phyloP scores from a whole-genome alignment of 2,797 vertebrate genomes.

The Dendrocincla fuliginosa region DNA sequence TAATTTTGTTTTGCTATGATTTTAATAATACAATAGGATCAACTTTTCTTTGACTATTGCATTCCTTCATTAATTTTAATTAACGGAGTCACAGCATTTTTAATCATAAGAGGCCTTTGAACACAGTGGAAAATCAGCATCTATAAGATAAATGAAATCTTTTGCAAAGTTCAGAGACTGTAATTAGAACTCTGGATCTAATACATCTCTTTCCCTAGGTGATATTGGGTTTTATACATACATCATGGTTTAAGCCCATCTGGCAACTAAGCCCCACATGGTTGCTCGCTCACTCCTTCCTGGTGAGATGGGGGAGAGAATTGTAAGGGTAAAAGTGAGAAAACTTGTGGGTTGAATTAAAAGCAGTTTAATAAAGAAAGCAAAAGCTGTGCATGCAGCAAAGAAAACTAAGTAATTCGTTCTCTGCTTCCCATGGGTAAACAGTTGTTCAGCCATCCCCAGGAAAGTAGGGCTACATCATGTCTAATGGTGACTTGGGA shows the following conservation, averaged over 20 bases:
- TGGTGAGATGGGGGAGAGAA: neutral
- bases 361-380: neutral
- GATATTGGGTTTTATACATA: neutral
- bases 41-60: neutral
- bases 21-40: neutral
- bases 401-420: neutral
- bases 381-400: neutral
- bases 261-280: neutral
- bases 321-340: neutral
- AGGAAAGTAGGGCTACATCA: neutral
- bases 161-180: neutral
- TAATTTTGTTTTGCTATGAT: neutral
- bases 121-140: neutral
- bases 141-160: neutral
- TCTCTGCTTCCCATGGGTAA: neutral
- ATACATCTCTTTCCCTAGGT: neutral
- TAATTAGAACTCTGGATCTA: neutral
- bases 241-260: neutral
- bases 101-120: neutral
- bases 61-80: conserved; percentile 8
- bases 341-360: neutral
- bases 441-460: neutral
- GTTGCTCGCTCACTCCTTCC: neutral
- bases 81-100: neutral
- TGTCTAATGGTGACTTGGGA: neutral